Conservation (phyloP, 2,797 vertebrate genomes). For the Melanotaenia parkinsoni region DNA sequence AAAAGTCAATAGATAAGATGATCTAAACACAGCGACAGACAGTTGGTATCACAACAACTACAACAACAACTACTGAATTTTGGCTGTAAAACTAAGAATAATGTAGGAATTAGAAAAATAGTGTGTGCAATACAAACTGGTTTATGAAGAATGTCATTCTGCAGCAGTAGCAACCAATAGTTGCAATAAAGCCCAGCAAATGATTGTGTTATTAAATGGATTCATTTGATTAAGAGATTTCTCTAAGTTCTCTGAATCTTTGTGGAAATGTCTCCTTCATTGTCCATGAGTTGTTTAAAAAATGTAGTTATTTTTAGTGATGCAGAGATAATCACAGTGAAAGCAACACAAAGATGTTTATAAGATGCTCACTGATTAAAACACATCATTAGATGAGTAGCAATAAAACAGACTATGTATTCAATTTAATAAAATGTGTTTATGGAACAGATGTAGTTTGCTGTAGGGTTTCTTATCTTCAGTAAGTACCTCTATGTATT, state of each 20-base stretch:
- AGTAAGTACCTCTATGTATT: background rate
- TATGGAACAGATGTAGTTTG: background rate
- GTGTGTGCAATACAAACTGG: background rate
- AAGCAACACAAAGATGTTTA: background rate
- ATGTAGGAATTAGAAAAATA: background rate
- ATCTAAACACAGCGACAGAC: background rate
- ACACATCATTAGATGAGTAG: background rate
- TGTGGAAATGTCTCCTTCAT: too few relatives aligned
- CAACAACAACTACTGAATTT: background rate
- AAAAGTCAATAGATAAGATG: conserved; percentile 14
- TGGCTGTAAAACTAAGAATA: background rate
- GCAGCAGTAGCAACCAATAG: background rate
- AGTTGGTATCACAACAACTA: background rate
- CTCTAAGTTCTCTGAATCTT: too few relatives aligned
- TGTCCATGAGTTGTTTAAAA: background rate
- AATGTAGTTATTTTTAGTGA: too few relatives aligned
- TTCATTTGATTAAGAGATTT: too few relatives aligned
- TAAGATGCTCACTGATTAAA: too few relatives aligned
- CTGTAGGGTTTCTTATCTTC: background rate
- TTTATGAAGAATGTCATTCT: background rate
- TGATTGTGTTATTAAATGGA: too few relatives aligned
- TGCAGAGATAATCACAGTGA: background rate
- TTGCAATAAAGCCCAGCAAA: background rate
- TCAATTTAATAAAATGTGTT: background rate
- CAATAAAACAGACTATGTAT: background rate